phyloP scores from a whole-genome alignment of 2,888 invertebrate species.

The Campoletis raptor region DNA sequence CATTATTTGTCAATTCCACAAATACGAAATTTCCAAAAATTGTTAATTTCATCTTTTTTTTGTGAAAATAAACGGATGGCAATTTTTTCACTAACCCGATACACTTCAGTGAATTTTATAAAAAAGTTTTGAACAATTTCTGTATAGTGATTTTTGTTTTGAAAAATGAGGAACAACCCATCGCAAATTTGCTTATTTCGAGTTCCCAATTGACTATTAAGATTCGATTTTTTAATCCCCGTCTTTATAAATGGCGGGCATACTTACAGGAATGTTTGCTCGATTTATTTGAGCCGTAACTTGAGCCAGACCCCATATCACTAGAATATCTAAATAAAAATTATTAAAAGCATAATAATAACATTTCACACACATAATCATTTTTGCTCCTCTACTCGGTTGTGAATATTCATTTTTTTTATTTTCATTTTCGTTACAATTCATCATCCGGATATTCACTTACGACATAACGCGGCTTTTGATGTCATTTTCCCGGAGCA shows the following conservation, averaged over 20 bases:
- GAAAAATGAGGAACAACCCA: no score
- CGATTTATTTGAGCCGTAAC: constrained; percentile 57
- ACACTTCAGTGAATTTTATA: no score
- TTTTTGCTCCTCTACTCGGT: not conserved
- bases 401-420: not conserved
- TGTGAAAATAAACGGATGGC: no score
- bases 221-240: no score
- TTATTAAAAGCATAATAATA: not conserved
- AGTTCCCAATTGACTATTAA: no score
- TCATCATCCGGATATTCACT: constrained; percentile 61
- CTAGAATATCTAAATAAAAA: constrained; percentile 58
- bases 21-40: no score
- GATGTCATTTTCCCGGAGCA: constrained; percentile 80
- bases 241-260: not conserved
- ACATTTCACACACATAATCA: not conserved
- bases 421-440: not conserved
- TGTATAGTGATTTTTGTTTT: no score
- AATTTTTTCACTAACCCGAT: no score
- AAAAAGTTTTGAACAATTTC: no score
- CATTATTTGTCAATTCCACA: no score
- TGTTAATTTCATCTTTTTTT: no score
- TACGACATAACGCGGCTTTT: constrained; percentile 74
- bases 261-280: constrained; percentile 53
- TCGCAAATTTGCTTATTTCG: no score
- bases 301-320: constrained; percentile 67